Evolutionary conservation across 2,797 vertebrate species (phyloP).

Genomic region (Alca torda): DNA sequence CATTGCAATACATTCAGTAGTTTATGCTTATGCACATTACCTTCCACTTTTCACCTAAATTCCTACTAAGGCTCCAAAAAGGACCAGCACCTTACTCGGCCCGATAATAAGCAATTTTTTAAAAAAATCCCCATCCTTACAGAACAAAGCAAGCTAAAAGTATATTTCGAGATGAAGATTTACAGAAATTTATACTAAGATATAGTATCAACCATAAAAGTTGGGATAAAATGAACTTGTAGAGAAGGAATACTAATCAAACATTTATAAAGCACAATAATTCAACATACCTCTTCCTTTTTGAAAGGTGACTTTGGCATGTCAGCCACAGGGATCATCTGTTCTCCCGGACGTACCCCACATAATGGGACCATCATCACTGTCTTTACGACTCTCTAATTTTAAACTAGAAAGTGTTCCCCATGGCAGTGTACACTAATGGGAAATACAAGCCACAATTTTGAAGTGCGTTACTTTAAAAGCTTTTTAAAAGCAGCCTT

Average conservation of each 20-base stretch:
- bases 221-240: background rate
- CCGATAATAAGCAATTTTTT: background rate
- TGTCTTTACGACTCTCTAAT: conserved; percentile 89
- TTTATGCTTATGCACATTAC: background rate
- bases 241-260: background rate
- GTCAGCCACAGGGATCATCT: conserved; percentile 98
- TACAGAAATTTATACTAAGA: background rate
- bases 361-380: conserved; percentile 97
- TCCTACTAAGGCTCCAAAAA: background rate
- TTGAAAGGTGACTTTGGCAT: conserved; percentile 99
- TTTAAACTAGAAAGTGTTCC: conserved; percentile 93
- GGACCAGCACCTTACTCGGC: background rate
- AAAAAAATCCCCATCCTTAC: background rate
- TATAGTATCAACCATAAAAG: background rate
- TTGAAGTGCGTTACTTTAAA: conserved; percentile 54
- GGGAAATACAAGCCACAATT: conserved; percentile 60
- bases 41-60: background rate
- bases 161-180: background rate
- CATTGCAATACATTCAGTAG: background rate
- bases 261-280: background rate
- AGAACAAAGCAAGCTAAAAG: background rate
- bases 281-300: conserved; percentile 89
- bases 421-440: conserved; percentile 94
- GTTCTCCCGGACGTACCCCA: conserved; percentile 98
- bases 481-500: background rate